Conservation (phyloP, 2,797 vertebrate species). For the Hydrolagus colliei region DNA sequence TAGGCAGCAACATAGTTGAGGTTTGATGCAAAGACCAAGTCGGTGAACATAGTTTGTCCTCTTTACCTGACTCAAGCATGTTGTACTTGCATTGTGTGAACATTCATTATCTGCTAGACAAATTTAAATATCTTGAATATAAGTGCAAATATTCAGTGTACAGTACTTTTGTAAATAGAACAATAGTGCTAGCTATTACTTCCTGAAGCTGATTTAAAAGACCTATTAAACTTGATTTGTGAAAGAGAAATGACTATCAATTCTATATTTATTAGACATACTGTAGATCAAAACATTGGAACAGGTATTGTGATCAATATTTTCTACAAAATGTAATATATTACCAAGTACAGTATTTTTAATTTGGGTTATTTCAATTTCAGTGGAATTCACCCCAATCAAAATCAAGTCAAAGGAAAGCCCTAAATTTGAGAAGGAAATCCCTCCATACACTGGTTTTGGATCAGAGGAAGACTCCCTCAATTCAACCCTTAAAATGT, state of each 20-base stretch:
- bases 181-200: not conserved
- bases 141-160: not conserved
- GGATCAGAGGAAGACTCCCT: slow-evolving; percentile 90
- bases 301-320: too few species aligned
- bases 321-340: slow-evolving; percentile 2
- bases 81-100: not conserved
- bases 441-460: slow-evolving; percentile 83
- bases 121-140: not conserved
- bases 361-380: slow-evolving; percentile 38
- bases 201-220: too few species aligned
- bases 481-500: slow-evolving; percentile 63
- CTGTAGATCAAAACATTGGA: too few species aligned
- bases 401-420: slow-evolving; percentile 54
- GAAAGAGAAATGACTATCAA: not conserved
- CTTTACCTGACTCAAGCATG: not conserved
- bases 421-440: slow-evolving; percentile 50
- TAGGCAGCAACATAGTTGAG: not conserved
- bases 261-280: not conserved
- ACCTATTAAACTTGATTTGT: not conserved
- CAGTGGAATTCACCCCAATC: slow-evolving; percentile 75
- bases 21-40: not conserved
- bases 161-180: not conserved
- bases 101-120: not conserved
- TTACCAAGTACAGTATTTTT: not conserved
- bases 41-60: not conserved